These are phyloP conservation scores for Todiramphus chloris DNA, from an alignment of 2,113 vertebrate species.

Conservation along the genomic window DNA sequence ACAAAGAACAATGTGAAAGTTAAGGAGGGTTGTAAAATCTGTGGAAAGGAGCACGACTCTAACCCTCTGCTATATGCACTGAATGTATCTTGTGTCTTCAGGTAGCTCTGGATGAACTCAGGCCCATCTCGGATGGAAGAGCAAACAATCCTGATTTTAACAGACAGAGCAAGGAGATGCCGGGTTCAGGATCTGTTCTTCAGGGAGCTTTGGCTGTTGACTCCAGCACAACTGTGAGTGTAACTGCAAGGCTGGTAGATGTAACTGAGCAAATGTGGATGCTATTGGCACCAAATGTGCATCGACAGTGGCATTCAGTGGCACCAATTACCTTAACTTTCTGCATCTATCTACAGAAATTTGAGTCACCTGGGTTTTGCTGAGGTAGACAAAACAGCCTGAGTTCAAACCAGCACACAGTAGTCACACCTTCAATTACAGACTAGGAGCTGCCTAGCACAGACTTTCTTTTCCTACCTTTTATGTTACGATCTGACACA, in stretches of 20 bases:
- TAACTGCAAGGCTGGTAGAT: background rate
- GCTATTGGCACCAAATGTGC: rapidly evolving
- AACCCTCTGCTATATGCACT: background rate
- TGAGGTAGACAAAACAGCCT: background rate
- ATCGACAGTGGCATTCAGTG: background rate
- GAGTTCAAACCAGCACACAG: background rate
- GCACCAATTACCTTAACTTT: background rate
- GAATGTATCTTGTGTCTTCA: background rate
- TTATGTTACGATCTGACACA: background rate
- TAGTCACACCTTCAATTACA: background rate
- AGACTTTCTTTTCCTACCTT: background rate
- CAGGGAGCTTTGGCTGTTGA: background rate
- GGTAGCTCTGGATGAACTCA: background rate
- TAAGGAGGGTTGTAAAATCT: background rate
- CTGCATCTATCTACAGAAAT: background rate
- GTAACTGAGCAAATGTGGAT: background rate
- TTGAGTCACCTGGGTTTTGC: background rate
- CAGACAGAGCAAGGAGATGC: background rate
- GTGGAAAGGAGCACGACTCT: background rate
- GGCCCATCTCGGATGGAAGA: background rate
- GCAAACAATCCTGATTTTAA: background rate
- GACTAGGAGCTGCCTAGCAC: background rate
- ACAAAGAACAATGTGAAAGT: background rate
- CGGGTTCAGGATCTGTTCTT: background rate
- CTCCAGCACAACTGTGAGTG: background rate